Evolutionary conservation across 2,113 vertebrate species (phyloP), one percentile per base, ranked within the genome.

Genomic region (Syngnathoides biaculeatus): DNA sequence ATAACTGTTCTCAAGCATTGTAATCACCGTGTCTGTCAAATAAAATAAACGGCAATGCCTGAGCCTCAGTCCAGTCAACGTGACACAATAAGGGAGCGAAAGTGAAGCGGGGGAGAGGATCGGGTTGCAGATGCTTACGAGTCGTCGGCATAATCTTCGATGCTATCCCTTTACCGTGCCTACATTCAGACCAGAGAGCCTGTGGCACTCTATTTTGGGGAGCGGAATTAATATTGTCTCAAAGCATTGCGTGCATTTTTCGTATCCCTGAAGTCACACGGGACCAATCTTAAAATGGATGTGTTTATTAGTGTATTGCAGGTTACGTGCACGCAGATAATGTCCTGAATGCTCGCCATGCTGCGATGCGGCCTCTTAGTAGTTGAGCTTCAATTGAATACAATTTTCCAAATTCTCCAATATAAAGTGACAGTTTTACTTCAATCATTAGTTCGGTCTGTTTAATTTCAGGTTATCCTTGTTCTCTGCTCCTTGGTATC

Each of bases 211-310:
- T 82, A 77, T 79, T 89, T 80, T 71, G 50, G 50, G 72, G n/a
- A 71, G 39, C 22, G 15, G n/a, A 39, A 65, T 75, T 79, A 57
- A 71, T 56, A 79, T 84, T 73, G 61, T 78, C 64, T 72, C 64
- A 83, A 79, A 73, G 71, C 66, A 74, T 74, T 56, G 48, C 66
- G 69, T 38, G 26, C 57, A 74, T 85, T 72, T 75, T 65, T 13
- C 65, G 52, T 77, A 68, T 80, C 69, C 40, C 24, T 39, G 11
- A 53, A 65, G 40, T 70, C 38, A 76, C 22, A 63, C 27, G 60
- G 53, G 20, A 58, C 47, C 39, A 61, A 45, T 84, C 74, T 78
- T 75, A 79, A 87, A 80, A 75, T 71, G 83, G 69, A 78, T 76
- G 73, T 9, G 57, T 77, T 82, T 78, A 87, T 79, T 82, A 60